Conservation (phyloP, 2,888 invertebrate genomes). For the Allygus modestus region DNA sequence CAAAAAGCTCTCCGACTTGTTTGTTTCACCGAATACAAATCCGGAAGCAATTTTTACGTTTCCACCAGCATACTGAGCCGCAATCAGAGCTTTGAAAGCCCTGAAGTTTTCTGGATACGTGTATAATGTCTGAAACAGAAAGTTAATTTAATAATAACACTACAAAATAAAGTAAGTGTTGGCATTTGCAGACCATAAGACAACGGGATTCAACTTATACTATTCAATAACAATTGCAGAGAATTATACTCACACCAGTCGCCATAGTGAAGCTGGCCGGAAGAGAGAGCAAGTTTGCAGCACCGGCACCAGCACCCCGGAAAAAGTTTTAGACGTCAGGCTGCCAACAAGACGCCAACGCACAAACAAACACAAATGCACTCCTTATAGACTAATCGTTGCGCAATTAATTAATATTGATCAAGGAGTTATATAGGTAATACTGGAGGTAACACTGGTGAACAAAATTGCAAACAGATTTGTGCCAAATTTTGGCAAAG, state of each 20-base stretch:
- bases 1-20: constrained; percentile 90
- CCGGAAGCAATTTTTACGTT: constrained; percentile 88
- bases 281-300: constrained; percentile 44
- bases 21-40: constrained; percentile 96
- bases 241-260: constrained; percentile 68
- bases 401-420: no score
- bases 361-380: no score
- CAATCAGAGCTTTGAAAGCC: constrained; percentile 98
- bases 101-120: constrained; percentile 99
- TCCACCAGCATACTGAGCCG: constrained; percentile 96
- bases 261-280: constrained; percentile 65
- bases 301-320: neutral
- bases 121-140: constrained; percentile 90
- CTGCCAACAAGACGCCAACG: neutral
- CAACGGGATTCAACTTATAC: constrained; percentile 14
- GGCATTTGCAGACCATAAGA: neutral
- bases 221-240: constrained; percentile 4
- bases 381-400: no score
- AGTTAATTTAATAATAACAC: no score
- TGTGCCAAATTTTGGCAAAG: no score
- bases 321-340: neutral
- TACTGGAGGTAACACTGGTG: no score
- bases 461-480: no score
- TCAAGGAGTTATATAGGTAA: no score
- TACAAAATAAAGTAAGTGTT: no score